phyloP scores from a whole-genome alignment of 2,797 vertebrate species.

The Neosilurus mollespiculum region DNA sequence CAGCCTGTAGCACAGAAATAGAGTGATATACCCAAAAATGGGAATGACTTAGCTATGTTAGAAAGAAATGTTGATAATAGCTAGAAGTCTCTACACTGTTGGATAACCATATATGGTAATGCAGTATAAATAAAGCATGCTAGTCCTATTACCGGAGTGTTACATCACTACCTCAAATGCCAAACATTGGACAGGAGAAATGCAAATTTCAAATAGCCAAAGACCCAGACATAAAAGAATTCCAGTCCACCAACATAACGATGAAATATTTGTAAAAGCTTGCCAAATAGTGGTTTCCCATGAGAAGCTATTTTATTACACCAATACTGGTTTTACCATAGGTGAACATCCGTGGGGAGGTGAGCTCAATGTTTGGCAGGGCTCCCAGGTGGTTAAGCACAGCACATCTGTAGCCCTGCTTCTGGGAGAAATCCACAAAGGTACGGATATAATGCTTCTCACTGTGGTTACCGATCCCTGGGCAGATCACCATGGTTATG shows the following conservation, averaged over 20 bases:
- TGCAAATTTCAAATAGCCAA: constrained; percentile 11
- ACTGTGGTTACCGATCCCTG: constrained; percentile 96
- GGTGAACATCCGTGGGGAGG: constrained; percentile 96
- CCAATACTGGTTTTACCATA: constrained; percentile 78
- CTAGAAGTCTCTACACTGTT: not conserved
- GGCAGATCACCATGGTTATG: constrained; percentile 96
- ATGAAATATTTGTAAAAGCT: constrained; percentile 19
- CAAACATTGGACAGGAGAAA: constrained; percentile 1
- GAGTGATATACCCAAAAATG: not conserved
- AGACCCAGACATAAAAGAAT: not conserved
- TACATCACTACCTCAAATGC: constrained; percentile 18
- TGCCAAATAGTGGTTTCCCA: constrained; percentile 23
- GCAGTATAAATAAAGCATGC: constrained; percentile 3
- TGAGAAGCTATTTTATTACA: constrained; percentile 25
- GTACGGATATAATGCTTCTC: constrained; percentile 97
- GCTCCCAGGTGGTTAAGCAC: constrained; percentile 95
- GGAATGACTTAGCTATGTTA: not conserved
- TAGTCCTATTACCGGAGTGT: constrained; percentile 24
- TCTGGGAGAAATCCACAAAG: constrained; percentile 93
- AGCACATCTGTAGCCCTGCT: constrained; percentile 90
- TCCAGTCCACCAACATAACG: constrained; percentile 3
- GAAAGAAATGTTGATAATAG: not conserved
- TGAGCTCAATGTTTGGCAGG: constrained; percentile 88
- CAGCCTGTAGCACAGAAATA: constrained; percentile 75
- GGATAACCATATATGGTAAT: constrained; percentile 17